Base-by-base conservation (phyloP, 2,888 invertebrate species). In the Periphyllus acericola region DNA sequence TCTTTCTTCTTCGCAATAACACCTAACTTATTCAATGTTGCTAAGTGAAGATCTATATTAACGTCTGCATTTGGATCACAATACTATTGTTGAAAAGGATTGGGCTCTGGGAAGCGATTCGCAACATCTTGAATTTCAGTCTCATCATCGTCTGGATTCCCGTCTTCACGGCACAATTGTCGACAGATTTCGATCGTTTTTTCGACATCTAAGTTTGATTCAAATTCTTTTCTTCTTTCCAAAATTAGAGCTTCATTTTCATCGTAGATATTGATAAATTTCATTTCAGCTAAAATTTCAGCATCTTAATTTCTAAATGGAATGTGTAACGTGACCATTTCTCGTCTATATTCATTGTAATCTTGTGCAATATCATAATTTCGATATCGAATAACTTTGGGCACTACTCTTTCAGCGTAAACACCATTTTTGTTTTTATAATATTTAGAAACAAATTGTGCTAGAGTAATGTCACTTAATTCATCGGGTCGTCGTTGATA, bases 161-260 rank as follows among this genome's bases (percentile, higher is more conserved):
- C 75, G 40, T 17, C 40, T 40, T 75, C 75, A 40, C 75, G 21
- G 40, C 75, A 75, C n/a, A 75, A 75, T 21, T 75, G 21, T 75
- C n/a, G 36, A 36, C 75, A 75, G 40, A 75, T 36, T 75, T 75
- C 75, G 17, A 75, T 14, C 17, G 40, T 75, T 40, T 75, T 75
- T 32, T 71, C 71, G 14, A 71, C 19, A 19, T 71, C 71, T 32
- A 71, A 71, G 32, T 71, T 71, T 17, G 71, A 71, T 71, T 71
- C 71, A 32, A 71, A 71, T 71, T 71, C 71, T 71, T 71, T 29
- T 32, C 71, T 71, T 14, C 71, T 29, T 17, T 71, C 71, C 32
- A 71, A 71, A 32, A 71, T 71, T 11, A 14, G 11, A 17, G 11
- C 71, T 71, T 71, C 19, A 32, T 71, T 71, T 17, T 17, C 71